A percentile compares a stretch with the other conserved stretches of the same genome.
Evolutionary conservation across 1,140 invertebrate genomes (phyloP).

Genomic region (Drosophila malerkotliana): DNA sequence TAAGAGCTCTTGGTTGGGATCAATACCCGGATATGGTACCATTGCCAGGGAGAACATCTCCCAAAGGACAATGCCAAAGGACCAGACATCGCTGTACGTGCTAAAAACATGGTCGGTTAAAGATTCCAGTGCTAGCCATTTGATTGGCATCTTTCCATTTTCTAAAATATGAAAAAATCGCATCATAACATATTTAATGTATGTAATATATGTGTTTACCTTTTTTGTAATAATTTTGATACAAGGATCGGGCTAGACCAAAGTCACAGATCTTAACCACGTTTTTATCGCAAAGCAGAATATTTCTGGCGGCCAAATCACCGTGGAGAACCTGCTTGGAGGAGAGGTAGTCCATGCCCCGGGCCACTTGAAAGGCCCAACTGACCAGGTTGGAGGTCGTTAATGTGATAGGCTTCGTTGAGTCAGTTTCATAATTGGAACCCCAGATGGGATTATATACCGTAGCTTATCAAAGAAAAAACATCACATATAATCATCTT

Average conservation of each 20-base stretch:
- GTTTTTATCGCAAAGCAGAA: slow-evolving; percentile 94
- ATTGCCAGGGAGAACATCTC: slow-evolving; percentile 95
- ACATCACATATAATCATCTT: too few relatives aligned
- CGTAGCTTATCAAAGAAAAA: too few relatives aligned
- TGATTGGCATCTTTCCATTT: slow-evolving; percentile 89
- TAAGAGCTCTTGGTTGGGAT: slow-evolving; percentile 88
- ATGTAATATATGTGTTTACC: slow-evolving; percentile 79
- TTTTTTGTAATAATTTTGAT: slow-evolving; percentile 97
- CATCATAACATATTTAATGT: neutral
- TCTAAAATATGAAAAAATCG: slow-evolving; percentile 18
- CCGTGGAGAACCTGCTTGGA: slow-evolving; percentile 94
- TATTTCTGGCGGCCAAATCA: slow-evolving; percentile 98
- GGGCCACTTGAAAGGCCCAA: slow-evolving; percentile 96
- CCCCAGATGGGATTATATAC: slow-evolving; percentile 87
- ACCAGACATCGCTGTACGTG: slow-evolving; percentile 96
- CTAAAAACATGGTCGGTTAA: slow-evolving; percentile 92
- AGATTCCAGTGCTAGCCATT: slow-evolving; percentile 94
- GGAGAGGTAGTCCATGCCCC: slow-evolving; percentile 98
- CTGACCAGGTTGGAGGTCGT: slow-evolving; percentile 93
- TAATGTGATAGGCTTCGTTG: slow-evolving; percentile 87
- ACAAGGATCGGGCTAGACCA: slow-evolving; percentile 96
- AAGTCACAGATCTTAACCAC: slow-evolving; percentile 98
- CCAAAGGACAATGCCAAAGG: slow-evolving; percentile 96
- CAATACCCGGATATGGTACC: slow-evolving; percentile 94
- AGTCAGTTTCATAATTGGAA: slow-evolving; percentile 90